phyloP scores from a whole-genome alignment of 1,140 invertebrate genomes.

The Saxidomus purpurata region DNA sequence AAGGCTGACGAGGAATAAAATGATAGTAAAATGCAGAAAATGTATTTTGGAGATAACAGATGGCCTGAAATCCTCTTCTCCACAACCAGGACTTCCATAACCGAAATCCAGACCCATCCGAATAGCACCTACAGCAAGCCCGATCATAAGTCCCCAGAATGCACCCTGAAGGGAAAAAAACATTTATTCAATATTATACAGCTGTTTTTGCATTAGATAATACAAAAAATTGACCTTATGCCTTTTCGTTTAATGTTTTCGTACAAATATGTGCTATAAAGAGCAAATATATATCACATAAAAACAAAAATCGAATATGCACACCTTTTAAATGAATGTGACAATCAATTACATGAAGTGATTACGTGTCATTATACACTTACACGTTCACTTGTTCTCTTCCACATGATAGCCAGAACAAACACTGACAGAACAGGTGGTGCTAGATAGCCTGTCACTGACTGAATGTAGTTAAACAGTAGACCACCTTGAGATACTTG shows the following conservation, averaged over 20 bases:
- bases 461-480: conserved; percentile 88
- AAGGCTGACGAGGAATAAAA: conserved; percentile 83
- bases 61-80: conserved; percentile 78
- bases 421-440: conserved; percentile 87
- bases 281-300: too few relatives aligned
- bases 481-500: conserved; percentile 87
- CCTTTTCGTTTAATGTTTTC: too few relatives aligned
- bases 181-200: too few relatives aligned
- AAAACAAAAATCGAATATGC: too few relatives aligned
- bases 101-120: conserved; percentile 83
- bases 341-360: too few relatives aligned
- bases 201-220: too few relatives aligned
- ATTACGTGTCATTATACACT: too few relatives aligned
- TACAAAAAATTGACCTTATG: too few relatives aligned
- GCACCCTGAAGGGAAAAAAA: conserved; percentile 88
- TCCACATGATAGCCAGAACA: conserved; percentile 86
- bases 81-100: conserved; percentile 78
- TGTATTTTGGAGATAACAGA: conserved; percentile 82
- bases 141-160: conserved; percentile 88
- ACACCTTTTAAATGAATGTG: too few relatives aligned
- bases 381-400: conserved; percentile 87
- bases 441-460: conserved; percentile 86
- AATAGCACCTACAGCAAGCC: conserved; percentile 86
- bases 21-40: conserved; percentile 85
- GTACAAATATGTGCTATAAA: not conserved